Percentiles rank a stretch among this genome's conserved stretches.
These are phyloP conservation scores for Rhynchomys soricoides DNA, from an alignment of 2,113 vertebrate species.

Conservation along the genomic window DNA sequence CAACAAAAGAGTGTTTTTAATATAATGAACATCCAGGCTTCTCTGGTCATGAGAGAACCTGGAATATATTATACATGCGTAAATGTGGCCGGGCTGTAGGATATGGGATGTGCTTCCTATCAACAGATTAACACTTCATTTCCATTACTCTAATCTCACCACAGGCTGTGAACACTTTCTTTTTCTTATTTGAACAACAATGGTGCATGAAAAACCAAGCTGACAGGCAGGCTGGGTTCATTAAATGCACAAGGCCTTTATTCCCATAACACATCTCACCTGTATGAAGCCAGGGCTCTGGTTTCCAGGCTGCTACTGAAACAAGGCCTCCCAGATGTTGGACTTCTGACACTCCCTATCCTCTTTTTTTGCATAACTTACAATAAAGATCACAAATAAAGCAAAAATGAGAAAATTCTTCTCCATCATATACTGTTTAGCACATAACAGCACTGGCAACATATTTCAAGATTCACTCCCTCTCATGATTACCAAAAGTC, in stretches of 20 bases:
- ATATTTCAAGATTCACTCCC: conserved; percentile 53
- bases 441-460: conserved; percentile 61
- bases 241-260: conserved; percentile 75
- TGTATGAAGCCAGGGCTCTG: conserved; percentile 76
- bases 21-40: conserved; percentile 69
- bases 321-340: conserved; percentile 75
- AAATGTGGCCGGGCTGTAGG: conserved; percentile 61
- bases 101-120: conserved; percentile 78
- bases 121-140: conserved; percentile 81
- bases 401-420: neutral
- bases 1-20: conserved; percentile 71
- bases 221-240: conserved; percentile 74
- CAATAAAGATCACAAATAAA: conserved; percentile 48
- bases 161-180: conserved; percentile 68
- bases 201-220: conserved; percentile 72
- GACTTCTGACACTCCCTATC: conserved; percentile 5
- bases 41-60: conserved; percentile 75
- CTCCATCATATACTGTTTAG: conserved; percentile 23
- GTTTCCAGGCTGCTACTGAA: conserved; percentile 78
- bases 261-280: conserved; percentile 78
- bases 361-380: conserved; percentile 31
- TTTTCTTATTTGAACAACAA: conserved; percentile 78
- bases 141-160: conserved; percentile 78
- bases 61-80: conserved; percentile 77
- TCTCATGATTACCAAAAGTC: conserved; percentile 26